These are phyloP conservation scores for Pseudois nayaur DNA, from an alignment of 2,113 vertebrate genomes.

Conservation along the genomic window DNA sequence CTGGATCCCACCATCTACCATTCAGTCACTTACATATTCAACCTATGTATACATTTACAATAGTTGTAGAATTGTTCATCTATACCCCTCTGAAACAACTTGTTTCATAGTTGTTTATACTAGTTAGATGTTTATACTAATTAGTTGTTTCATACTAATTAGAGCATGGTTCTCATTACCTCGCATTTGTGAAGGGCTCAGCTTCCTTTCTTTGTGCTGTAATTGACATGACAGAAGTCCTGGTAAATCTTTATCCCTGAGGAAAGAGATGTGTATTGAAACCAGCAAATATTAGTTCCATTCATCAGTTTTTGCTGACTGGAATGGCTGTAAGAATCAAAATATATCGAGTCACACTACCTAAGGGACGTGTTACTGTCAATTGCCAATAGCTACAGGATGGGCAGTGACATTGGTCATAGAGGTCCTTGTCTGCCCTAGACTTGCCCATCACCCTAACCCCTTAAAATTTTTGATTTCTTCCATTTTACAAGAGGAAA, in stretches of 20 bases:
- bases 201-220: conserved; percentile 33
- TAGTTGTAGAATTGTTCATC: neutral
- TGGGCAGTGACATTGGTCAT: neutral
- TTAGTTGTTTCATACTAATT: neutral
- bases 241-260: conserved; percentile 49
- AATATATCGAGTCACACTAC: neutral
- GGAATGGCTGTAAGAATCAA: neutral
- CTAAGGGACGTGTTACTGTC: neutral
- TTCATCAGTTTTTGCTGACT: neutral
- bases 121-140: neutral
- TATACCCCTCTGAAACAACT: neutral
- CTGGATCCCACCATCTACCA: neutral
- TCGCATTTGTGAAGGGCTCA: conserved; percentile 59
- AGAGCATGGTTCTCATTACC: conserved; percentile 46
- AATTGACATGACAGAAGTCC: neutral
- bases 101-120: neutral
- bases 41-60: too few relatives aligned
- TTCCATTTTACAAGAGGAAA: neutral
- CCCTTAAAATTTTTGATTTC: neutral
- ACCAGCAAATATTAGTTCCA: neutral
- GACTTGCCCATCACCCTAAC: neutral
- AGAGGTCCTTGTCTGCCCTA: neutral
- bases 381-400: neutral
- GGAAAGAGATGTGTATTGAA: conserved; percentile 7
- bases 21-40: neutral